Evolutionary conservation across 2,888 invertebrate genomes (phyloP).

Genomic region (Agonopterix alstromeriana): DNA sequence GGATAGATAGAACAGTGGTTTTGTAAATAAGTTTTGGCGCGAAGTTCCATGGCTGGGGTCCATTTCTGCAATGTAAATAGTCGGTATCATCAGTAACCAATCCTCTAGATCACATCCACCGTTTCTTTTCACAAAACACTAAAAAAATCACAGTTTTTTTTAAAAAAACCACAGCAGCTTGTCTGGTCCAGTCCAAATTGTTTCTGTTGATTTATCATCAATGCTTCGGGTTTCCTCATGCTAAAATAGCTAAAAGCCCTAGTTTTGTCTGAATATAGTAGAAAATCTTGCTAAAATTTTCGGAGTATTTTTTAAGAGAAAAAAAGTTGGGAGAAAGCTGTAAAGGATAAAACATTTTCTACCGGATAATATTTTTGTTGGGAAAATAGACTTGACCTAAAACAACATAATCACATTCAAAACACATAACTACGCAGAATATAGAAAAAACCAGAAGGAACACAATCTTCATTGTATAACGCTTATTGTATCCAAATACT

Average conservation of each 20-base stretch:
- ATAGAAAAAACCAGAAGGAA: no score
- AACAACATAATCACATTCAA: no score
- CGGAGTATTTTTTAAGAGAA: not conserved
- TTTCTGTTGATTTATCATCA: conserved; percentile 5
- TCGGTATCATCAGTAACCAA: conserved; percentile 30
- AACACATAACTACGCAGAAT: no score
- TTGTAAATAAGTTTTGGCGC: conserved; percentile 34
- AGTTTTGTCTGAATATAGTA: not conserved
- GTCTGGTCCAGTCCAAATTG: not conserved
- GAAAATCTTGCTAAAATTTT: not conserved
- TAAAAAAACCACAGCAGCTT: conserved; percentile 1
- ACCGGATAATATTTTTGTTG: no score
- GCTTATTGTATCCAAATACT: no score
- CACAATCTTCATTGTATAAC: no score
- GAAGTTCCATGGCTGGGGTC: conserved; percentile 40
- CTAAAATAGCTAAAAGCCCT: not conserved
- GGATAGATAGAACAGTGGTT: not conserved
- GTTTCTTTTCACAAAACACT: conserved; percentile 15
- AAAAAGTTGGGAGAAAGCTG: not conserved
- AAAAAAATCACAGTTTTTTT: conserved; percentile 16
- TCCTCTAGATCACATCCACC: conserved; percentile 1
- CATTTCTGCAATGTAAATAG: conserved; percentile 66
- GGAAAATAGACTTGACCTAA: no score
- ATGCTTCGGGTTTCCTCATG: conserved; percentile 1
- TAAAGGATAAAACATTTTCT: no score